A percentile compares a stretch with the other conserved stretches of the same genome.
phyloP scores from a whole-genome alignment of 37 sponge, comb jelly and placozoan genomes.

The Haliclona indistincta region DNA sequence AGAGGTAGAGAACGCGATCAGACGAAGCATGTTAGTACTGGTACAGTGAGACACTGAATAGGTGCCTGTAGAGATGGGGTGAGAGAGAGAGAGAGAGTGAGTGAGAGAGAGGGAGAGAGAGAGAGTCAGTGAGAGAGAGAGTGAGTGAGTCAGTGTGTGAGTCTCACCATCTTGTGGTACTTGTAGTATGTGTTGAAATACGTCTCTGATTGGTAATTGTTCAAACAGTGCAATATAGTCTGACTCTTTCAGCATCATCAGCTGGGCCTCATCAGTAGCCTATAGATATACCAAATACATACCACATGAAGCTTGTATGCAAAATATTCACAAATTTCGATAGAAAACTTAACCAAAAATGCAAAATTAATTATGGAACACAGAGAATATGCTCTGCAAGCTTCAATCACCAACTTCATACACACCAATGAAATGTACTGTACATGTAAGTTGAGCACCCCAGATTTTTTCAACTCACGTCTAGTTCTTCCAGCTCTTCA shows the following conservation, averaged over 20 bases:
- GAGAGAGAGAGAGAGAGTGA: neutral
- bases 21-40: conserved; percentile 66
- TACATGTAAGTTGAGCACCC: too few species aligned
- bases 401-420: too few species aligned
- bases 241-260: conserved; percentile 67
- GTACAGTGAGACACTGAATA: conserved; percentile 32
- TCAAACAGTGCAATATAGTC: conserved; percentile 83
- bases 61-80: conserved; percentile 21
- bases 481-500: conserved; percentile 54
- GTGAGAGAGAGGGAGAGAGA: conserved; percentile 1
- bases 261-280: conserved; percentile 27
- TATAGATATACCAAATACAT: too few species aligned
- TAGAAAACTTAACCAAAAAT: too few species aligned
- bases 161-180: conserved; percentile 23
- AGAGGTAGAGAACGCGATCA: conserved; percentile 84
- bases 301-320: too few species aligned
- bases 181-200: conserved; percentile 76
- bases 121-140: conserved; percentile 38
- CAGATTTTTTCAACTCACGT: neutral
- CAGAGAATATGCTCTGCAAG: too few species aligned
- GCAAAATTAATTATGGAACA: too few species aligned
- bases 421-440: too few species aligned
- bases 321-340: too few species aligned
- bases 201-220: conserved; percentile 85
- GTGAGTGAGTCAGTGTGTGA: neutral